Percentiles rank a stretch among this genome's conserved stretches.
Evolutionary conservation across 1,140 invertebrate genomes (phyloP).

Genomic region (Dinothrombium tinctorium): DNA sequence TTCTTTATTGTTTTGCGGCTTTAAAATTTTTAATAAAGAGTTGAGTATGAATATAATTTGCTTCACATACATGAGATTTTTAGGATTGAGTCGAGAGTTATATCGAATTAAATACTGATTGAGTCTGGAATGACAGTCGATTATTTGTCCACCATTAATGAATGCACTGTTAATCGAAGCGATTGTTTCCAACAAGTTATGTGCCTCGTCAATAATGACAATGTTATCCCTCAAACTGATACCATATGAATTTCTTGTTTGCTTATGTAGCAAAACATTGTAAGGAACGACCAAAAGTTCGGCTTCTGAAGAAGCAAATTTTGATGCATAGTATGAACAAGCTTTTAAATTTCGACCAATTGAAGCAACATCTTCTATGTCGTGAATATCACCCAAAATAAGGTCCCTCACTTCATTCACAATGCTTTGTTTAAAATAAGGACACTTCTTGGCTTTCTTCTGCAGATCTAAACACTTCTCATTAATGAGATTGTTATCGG

Average conservation of each 20-base stretch:
- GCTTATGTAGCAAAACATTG: slow-evolving; percentile 61
- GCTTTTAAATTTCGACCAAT: slow-evolving; percentile 41
- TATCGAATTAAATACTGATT: slow-evolving; percentile 52
- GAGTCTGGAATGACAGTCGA: slow-evolving; percentile 41
- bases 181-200: slow-evolving; percentile 79
- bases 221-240: slow-evolving; percentile 59
- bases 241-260: slow-evolving; percentile 55
- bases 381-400: slow-evolving; percentile 42
- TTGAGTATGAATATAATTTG: slow-evolving; percentile 61
- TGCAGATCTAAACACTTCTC: slow-evolving; percentile 77
- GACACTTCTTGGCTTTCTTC: slow-evolving; percentile 41
- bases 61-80: slow-evolving; percentile 57
- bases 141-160: slow-evolving; percentile 34
- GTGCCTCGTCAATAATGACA: slow-evolving; percentile 87
- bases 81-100: slow-evolving; percentile 43
- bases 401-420: slow-evolving; percentile 32
- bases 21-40: not conserved
- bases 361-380: slow-evolving; percentile 63
- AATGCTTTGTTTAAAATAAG: slow-evolving; percentile 36
- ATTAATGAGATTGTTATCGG: slow-evolving; percentile 61
- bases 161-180: slow-evolving; percentile 56
- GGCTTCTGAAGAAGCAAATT: slow-evolving; percentile 48
- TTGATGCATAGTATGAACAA: slow-evolving; percentile 72
- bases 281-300: slow-evolving; percentile 58
- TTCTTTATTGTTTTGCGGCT: not conserved